phyloP scores from a whole-genome alignment of 2,797 vertebrate genomes.

The Meriones psammophilus region DNA sequence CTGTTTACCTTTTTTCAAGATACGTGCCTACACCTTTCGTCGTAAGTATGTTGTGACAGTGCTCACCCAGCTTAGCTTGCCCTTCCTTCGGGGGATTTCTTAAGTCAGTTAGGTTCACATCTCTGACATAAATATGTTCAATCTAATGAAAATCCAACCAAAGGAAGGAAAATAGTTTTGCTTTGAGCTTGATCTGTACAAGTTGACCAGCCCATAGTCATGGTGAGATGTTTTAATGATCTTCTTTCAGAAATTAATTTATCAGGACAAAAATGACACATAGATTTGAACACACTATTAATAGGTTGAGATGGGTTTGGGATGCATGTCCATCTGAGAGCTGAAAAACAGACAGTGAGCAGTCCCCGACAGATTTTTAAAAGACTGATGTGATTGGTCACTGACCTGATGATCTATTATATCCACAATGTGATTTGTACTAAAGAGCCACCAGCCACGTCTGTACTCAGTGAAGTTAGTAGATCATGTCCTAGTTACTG shows the following conservation, averaged over 20 bases:
- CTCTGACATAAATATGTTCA: conserved; percentile 8
- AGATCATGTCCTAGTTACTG: neutral
- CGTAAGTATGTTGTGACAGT: conserved; percentile 90
- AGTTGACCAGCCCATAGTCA: conserved; percentile 1
- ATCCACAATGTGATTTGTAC: conserved; percentile 3
- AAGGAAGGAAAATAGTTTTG: conserved; percentile 55
- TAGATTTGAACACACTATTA: conserved; percentile 20
- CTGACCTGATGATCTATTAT: neutral
- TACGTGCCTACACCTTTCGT: conserved; percentile 98
- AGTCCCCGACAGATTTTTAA: neutral
- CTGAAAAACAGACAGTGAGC: conserved; percentile 7
- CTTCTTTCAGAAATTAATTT: conserved; percentile 57
- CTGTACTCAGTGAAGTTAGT: conserved; percentile 16
- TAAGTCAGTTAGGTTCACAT: conserved; percentile 58
- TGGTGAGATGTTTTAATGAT: conserved; percentile 32
- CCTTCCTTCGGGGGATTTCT: conserved; percentile 45
- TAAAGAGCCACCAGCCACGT: neutral
- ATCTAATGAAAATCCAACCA: neutral
- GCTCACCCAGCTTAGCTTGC: conserved; percentile 15
- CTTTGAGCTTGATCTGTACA: conserved; percentile 40
- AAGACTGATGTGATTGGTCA: neutral
- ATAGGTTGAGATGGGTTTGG: neutral
- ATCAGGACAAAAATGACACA: conserved; percentile 41
- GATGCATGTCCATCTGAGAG: conserved; percentile 10
- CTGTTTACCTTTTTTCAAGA: conserved; percentile 95